Conservation (phyloP, 2,113 vertebrate species). For the Pongo abelii region DNA sequence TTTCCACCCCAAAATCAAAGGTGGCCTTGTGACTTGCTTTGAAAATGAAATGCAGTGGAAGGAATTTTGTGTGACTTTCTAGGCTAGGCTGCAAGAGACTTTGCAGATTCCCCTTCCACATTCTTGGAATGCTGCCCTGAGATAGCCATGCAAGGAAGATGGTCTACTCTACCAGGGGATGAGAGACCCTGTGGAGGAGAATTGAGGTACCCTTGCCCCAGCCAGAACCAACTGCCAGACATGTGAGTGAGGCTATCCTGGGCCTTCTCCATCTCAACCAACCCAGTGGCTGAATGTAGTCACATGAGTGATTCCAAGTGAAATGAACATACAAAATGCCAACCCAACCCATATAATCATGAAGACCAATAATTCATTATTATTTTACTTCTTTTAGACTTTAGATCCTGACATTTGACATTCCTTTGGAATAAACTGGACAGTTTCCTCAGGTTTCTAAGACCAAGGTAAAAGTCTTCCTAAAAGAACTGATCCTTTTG, state of each 20-base stretch:
- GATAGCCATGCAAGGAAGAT: not conserved
- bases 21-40: not conserved
- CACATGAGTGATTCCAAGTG: not conserved
- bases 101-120: not conserved
- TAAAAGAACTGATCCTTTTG: not conserved
- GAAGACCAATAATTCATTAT: not conserved
- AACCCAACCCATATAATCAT: not conserved
- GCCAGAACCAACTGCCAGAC: not conserved
- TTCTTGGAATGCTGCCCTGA: not conserved
- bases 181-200: not conserved
- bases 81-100: not conserved
- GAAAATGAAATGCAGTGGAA: not conserved
- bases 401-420: not conserved
- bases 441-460: not conserved
- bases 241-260: not conserved
- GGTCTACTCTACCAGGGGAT: not conserved
- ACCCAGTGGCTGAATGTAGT: not conserved
- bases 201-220: not conserved
- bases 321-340: not conserved
- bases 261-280: not conserved
- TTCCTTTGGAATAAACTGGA: not conserved
- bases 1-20: not conserved
- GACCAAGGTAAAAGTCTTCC: not conserved
- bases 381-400: slow-evolving; percentile 17
- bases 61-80: not conserved